These are phyloP conservation scores for Achatina immaculata DNA, from an alignment of 1,140 invertebrate genomes.

Conservation along the genomic window DNA sequence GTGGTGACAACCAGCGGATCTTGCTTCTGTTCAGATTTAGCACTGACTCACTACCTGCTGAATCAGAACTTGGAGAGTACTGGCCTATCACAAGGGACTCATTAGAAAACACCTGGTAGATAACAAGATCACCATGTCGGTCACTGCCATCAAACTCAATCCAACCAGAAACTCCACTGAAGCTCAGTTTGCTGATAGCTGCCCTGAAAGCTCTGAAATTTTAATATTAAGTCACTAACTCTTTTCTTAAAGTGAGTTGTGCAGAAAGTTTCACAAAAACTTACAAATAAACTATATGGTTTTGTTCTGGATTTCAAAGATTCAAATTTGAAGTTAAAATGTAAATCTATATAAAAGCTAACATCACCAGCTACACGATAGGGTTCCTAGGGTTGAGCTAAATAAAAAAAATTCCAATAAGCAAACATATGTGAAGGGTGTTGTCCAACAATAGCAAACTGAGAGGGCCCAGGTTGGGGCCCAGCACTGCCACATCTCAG, in stretches of 20 bases:
- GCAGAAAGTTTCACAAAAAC: background rate
- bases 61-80: conserved; percentile 74
- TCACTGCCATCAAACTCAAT: conserved; percentile 81
- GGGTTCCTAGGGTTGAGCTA: no score
- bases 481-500: no score
- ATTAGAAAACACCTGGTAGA: conserved; percentile 79
- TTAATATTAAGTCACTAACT: no score
- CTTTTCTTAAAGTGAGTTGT: background rate
- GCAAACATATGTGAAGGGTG: no score
- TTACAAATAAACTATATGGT: background rate
- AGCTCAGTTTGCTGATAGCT: conserved; percentile 75
- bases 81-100: conserved; percentile 75
- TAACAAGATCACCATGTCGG: conserved; percentile 78
- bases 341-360: no score
- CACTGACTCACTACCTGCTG: conserved; percentile 38
- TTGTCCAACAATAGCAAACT: no score
- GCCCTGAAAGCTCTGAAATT: conserved; percentile 71
- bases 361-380: no score
- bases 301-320: background rate
- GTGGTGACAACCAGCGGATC: conserved; percentile 78
- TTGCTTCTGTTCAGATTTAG: conserved; percentile 74
- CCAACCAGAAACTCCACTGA: conserved; percentile 82
- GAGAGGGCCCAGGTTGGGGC: no score
- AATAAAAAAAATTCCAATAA: no score
- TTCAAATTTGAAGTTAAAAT: background rate